Evolutionary conservation across 2,888 invertebrate genomes (phyloP), one percentile per base, ranked within the genome.

Genomic region (Encarsia formosa): DNA sequence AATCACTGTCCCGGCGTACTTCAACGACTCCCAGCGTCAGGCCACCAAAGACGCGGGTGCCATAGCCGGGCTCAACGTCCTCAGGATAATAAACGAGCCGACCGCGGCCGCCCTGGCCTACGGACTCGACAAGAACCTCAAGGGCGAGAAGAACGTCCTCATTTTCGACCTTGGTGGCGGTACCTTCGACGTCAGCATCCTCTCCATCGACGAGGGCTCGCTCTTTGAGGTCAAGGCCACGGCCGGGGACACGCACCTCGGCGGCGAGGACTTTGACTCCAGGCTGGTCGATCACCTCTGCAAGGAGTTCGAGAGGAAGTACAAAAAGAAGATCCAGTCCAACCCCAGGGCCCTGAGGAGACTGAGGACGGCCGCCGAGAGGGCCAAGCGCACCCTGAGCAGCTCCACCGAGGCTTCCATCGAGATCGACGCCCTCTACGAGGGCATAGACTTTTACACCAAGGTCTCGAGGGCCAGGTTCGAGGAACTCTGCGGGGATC

Each of bases 211-310:
- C 67, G 88, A 90, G 73, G 81, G 88, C 2, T 81, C 81, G 2
- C 68, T 82, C 22, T 90, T 89, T 68, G 88, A 89, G 73, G 91
- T 89, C 4, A 86, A 83, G 69, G 79, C 91, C 1, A 91, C 89
- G 2, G 87, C 88, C 26, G 90, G 90, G 26, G 91, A 91, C 68
- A 91, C 91, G 5, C 91, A 89, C 68, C 78, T 89, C 84, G 87
- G 73, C 8, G 74, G 74, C 24, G 74, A 74, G 57, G 74, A 74
- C 58, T 74, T 74, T 56, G 74, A 83, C 68, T 84, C 82, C 69
- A 71, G 85, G 54, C 70, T 87, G 56, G 85, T 86, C 42, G 82
- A 78, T 60, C 83, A 84, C 63, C 79, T 86, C 40, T 78, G 81
- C n/a, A 82, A 86, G 5, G 87, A 88, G 71, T 87, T 87, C 74